Evolutionary conservation across 2,888 invertebrate genomes (phyloP), one percentile per base, ranked within the genome.

Genomic region (Luperina testacea): DNA sequence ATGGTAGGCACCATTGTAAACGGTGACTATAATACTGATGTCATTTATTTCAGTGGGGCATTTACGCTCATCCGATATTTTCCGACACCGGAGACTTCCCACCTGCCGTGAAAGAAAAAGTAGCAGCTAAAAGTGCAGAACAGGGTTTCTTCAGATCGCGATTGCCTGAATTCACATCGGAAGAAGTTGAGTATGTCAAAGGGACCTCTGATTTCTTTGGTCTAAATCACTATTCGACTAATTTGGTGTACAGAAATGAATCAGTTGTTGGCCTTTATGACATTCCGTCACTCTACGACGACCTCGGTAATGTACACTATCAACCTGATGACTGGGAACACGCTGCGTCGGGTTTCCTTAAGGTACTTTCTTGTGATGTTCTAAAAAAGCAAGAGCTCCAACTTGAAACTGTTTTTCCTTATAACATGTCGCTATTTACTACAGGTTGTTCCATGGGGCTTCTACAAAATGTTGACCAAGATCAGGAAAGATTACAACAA

Each of bases 121-220:
- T 98, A 17, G 96, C 93, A 9, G 93, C 95, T 13, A 96, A 97
- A 65, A 98, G 98, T 89, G 93, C 92, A 72, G 93, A 93, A 63
- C 97, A 98, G 93, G 97, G 97, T 15, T 97, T 96, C 72, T 88
- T 91, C 0, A 92, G 95, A 72, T 97, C 98, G 0, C 96, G 98
- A 78, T 91, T 98, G 48, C 97, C 97, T 0, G 93, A 94, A 86
- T 97, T 98, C 78, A 97, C 97, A 5, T 79, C 91, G 0, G 96
- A 97, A 72, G 98, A 98, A 96, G 96, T 98, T 4, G 93, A 96
- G 65, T 95, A 95, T 73, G 96, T 98, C 27, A 95, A 94, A 20
- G 97, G 96, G 59, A 90, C 92, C 0, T 97, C 97, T 0, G 98
- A 98, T 90, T 98, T 97, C 93, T 97, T 98, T 81, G 98, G 98